Percentiles rank a stretch among this genome's conserved stretches.
phyloP scores from a whole-genome alignment of 2,888 invertebrate species.

The Amblyjoppa fuscipennis region DNA sequence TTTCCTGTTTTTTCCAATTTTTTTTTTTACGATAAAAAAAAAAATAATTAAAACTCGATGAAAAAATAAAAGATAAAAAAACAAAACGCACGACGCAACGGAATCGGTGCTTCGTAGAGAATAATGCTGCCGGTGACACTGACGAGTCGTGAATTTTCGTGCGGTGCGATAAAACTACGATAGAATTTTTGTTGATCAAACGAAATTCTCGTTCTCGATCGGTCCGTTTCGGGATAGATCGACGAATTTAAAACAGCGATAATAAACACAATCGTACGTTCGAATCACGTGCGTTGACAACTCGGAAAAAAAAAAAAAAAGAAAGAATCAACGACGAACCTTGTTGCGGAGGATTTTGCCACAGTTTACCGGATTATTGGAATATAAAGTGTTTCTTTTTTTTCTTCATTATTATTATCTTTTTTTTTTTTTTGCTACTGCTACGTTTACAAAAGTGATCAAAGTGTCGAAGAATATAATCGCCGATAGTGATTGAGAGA shows the following conservation, averaged over 20 bases:
- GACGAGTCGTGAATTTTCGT: slow-evolving; percentile 67
- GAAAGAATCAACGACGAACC: slow-evolving; percentile 5
- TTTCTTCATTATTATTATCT: slow-evolving; percentile 16
- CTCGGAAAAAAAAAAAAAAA: not conserved
- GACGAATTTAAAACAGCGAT: not conserved
- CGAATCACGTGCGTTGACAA: slow-evolving; percentile 17
- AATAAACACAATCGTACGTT: not conserved
- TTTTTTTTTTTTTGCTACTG: slow-evolving; percentile 14
- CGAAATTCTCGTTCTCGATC: not conserved
- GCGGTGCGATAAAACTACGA: slow-evolving; percentile 47
- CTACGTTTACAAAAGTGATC: slow-evolving; percentile 18
- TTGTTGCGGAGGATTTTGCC: slow-evolving; percentile 38
- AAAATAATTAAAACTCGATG: not conserved
- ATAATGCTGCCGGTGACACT: slow-evolving; percentile 61
- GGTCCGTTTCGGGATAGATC: not conserved
- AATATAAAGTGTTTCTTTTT: slow-evolving; percentile 64
- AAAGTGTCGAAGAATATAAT: slow-evolving; percentile 12
- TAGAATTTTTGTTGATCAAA: slow-evolving; percentile 36
- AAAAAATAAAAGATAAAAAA: not conserved
- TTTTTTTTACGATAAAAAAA: not conserved
- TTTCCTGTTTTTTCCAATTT: not conserved
- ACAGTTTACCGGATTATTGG: slow-evolving; percentile 62
- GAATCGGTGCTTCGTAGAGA: slow-evolving; percentile 9
- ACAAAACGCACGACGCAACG: not conserved
- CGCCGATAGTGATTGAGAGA: slow-evolving; percentile 1